Base-by-base conservation (phyloP, 2,888 invertebrate species). In the Drosophila pullipes region DNA sequence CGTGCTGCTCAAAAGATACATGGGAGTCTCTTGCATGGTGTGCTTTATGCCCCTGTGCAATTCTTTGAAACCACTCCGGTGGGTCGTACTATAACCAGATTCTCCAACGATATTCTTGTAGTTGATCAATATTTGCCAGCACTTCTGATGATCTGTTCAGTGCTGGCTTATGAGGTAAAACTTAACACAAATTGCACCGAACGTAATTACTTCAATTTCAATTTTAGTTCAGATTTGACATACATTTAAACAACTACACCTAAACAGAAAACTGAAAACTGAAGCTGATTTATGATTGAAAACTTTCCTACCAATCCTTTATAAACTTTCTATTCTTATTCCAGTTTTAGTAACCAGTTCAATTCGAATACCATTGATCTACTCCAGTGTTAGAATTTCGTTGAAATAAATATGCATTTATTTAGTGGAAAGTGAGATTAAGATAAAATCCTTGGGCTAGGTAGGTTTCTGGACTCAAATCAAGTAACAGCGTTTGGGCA, bases 41-140 rank as follows among this genome's bases (percentile, higher is more conserved):
- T 95, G 58, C 83, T 95, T 55, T 92, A 93, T 76, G 93, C 93
- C n/a, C 95, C 95, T 5, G 91, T 95, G 92, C 87, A 92, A 55
- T 95, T 95, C 93, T 95, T 95, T 88, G 95, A 96, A 90, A 94
- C 94, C 52, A 95, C 95, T 49, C 95, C 95, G 37, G 69, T 94
- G 62, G 95, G 95, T 83, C 94, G 96, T 64, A 94, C 96, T 77
- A 91, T 96, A 62, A 93, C 94, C 63, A 92, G 95, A 53, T 94
- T 94, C 82, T 93, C 94, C 13, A 93, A 93, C 91, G 94, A 94
- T 82, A 82, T 94, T 62, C 93, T 94, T 68, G 84, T 91, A n/a
- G 31, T 94, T 54, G 94, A 94, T 81, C 82, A 79, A 28, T 75
- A 76, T 55, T 67, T 94, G 64, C 93, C 94, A 80, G 91, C 92